These are phyloP conservation scores for Colletes latitarsis DNA, from an alignment of 1,140 invertebrate genomes.

Conservation along the genomic window DNA sequence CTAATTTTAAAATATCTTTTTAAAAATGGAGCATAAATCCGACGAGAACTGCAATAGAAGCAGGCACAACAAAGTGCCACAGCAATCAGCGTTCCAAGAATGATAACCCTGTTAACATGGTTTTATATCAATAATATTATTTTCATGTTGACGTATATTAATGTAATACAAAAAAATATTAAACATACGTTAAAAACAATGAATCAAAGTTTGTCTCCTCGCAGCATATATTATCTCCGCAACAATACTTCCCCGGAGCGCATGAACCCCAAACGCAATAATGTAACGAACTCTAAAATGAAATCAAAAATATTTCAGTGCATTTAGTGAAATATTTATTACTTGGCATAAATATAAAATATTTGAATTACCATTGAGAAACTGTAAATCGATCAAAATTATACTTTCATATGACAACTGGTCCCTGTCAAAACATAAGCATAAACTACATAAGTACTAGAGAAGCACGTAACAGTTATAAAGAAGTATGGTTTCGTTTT, in stretches of 20 bases:
- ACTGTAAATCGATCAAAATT: not conserved
- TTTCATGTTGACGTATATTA: not conserved
- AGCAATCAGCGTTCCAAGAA: not conserved
- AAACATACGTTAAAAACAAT: constrained; percentile 33
- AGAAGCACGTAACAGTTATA: no score
- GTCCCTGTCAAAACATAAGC: constrained; percentile 9
- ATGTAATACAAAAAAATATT: not conserved
- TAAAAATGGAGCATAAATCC: not conserved
- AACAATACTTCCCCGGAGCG: constrained; percentile 39
- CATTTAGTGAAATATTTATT: not conserved
- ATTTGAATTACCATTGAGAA: constrained; percentile 25
- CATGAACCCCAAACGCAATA: constrained; percentile 56
- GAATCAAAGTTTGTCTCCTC: constrained; percentile 16
- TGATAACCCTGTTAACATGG: constrained; percentile 1
- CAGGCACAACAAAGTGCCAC: not conserved
- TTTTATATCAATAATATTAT: constrained; percentile 4
- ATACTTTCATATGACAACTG: not conserved
- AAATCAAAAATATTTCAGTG: not conserved
- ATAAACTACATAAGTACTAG: constrained; percentile 4
- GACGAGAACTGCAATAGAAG: constrained; percentile 2
- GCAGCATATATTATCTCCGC: constrained; percentile 56
- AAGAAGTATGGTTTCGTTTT: not conserved
- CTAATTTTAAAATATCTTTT: constrained; percentile 9
- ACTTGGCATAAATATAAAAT: not conserved
- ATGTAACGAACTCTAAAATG: constrained; percentile 38